Percentiles rank a stretch among this genome's conserved stretches.
phyloP scores from a whole-genome alignment of 2,888 invertebrate genomes.

The Leptopilina drosophilae region DNA sequence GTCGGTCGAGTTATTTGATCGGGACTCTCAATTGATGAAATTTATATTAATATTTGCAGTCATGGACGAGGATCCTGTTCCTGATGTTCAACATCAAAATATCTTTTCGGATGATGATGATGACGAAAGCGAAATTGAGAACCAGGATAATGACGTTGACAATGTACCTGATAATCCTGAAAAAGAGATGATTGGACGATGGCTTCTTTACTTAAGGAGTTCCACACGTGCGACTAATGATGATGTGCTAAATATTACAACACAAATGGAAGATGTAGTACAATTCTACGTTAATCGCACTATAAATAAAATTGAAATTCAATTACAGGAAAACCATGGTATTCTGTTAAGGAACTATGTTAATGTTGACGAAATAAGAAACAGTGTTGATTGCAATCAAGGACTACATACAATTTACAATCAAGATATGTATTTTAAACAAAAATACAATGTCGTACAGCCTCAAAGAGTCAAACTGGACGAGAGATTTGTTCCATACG shows the following conservation, averaged over 20 bases:
- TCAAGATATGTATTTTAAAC: slow-evolving; percentile 1
- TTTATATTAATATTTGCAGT: too few species aligned
- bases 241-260: neutral
- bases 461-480: neutral
- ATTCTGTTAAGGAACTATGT: too few species aligned
- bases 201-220: neutral
- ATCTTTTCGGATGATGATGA: neutral
- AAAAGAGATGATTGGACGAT: neutral
- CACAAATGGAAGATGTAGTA: neutral
- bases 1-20: too few species aligned
- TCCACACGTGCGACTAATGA: neutral
- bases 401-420: neutral
- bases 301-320: neutral
- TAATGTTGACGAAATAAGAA: too few species aligned
- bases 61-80: neutral
- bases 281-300: neutral
- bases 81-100: neutral
- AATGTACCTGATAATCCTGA: neutral
- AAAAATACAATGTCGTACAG: neutral
- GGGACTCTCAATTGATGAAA: too few species aligned
- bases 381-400: too few species aligned
- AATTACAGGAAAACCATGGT: too few species aligned
- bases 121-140: neutral
- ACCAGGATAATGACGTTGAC: neutral
- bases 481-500: neutral